phyloP scores from a whole-genome alignment of 2,113 vertebrate species.

The Petrocephalus zakoni region DNA sequence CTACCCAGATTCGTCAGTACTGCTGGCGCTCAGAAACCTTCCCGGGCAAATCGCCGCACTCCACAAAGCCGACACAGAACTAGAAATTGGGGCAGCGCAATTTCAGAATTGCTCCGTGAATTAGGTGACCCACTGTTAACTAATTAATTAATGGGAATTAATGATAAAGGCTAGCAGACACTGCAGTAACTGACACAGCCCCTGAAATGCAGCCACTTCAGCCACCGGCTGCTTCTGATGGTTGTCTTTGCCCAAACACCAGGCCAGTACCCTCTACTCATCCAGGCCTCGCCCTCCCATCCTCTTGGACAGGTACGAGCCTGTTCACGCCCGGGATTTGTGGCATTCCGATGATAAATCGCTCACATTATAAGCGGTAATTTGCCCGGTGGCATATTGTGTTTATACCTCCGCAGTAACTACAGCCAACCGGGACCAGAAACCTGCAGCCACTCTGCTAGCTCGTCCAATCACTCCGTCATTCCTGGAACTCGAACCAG shows the following conservation, averaged over 20 bases:
- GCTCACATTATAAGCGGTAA: not conserved
- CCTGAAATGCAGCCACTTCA: not conserved
- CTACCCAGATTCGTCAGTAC: not conserved
- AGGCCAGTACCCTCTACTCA: not conserved
- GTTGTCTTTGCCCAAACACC: not conserved
- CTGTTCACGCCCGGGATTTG: not conserved
- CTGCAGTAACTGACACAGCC: not conserved
- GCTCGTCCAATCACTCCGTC: not conserved
- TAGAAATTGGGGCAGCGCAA: not conserved
- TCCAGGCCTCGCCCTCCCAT: not conserved
- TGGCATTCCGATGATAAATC: not conserved
- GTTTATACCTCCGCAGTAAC: not conserved
- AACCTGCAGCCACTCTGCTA: not conserved
- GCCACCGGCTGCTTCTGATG: not conserved
- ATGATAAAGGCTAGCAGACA: not conserved
- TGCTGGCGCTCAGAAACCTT: not conserved
- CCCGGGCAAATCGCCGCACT: not conserved
- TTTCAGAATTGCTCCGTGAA: not conserved
- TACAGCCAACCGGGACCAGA: not conserved
- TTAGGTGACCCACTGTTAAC: constrained; percentile 10
- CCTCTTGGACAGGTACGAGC: not conserved
- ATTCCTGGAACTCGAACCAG: not conserved
- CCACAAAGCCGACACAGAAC: not conserved
- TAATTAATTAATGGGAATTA: constrained; percentile 5
- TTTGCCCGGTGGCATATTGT: not conserved